Conservation (phyloP, 2,797 vertebrate genomes). For the Pseudotriccus pelzelni region DNA sequence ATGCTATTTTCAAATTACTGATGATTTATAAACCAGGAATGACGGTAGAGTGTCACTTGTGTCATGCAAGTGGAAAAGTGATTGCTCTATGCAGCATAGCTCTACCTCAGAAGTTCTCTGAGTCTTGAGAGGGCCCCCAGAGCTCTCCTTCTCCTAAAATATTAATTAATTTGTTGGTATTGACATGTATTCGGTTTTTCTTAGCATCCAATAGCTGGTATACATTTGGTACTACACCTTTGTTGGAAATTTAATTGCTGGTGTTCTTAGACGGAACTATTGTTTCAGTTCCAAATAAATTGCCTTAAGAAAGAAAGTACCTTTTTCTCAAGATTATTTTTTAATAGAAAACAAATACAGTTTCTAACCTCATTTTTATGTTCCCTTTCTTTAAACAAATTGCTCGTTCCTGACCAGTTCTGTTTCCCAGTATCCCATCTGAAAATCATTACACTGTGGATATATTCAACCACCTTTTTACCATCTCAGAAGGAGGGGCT, state of each 20-base stretch:
- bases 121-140: fast-evolving
- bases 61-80: background rate
- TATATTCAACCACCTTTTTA: background rate
- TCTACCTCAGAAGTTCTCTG: background rate
- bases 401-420: background rate
- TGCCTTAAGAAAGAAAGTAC: background rate
- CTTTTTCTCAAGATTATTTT: background rate
- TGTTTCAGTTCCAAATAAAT: background rate
- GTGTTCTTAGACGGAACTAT: background rate
- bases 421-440: background rate
- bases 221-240: background rate
- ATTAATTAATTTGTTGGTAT: background rate
- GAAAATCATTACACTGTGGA: background rate
- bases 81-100: fast-evolving
- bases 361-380: background rate
- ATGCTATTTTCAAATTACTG: background rate
- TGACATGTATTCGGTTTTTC: background rate
- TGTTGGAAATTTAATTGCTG: background rate
- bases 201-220: background rate
- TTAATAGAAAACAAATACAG: background rate
- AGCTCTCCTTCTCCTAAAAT: background rate
- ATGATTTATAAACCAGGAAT: background rate
- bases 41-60: background rate
- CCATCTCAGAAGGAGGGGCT: background rate
- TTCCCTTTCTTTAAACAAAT: conserved; percentile 12